phyloP scores from a whole-genome alignment of 2,113 vertebrate genomes.

The Fregetta grallaria region DNA sequence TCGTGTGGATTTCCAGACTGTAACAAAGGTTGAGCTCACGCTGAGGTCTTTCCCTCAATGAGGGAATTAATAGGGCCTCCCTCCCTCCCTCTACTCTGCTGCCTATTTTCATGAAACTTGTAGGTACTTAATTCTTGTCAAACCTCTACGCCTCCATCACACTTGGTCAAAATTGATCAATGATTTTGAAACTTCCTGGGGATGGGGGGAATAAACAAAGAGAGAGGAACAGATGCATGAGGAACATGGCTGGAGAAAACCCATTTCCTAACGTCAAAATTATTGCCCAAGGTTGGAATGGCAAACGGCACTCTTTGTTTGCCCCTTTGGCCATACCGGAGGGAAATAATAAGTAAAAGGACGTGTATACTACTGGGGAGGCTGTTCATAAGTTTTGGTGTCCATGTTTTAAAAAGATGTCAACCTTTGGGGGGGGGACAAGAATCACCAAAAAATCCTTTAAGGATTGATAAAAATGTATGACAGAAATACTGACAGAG shows the following conservation, averaged over 20 bases:
- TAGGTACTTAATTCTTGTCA: slow-evolving; percentile 64
- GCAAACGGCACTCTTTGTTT: not conserved
- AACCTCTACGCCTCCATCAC: not conserved
- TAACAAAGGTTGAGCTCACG: slow-evolving; percentile 68
- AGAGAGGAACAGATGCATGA: slow-evolving; percentile 26
- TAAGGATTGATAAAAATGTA: not conserved
- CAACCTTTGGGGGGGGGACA: not conserved
- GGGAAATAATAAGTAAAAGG: not conserved
- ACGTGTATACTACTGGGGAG: not conserved
- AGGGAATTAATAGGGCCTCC: slow-evolving; percentile 59
- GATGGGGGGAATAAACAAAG: slow-evolving; percentile 1
- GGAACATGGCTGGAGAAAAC: not conserved
- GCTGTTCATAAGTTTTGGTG: not conserved
- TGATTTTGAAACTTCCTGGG: slow-evolving; percentile 50
- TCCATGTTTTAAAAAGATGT: not conserved
- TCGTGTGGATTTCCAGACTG: slow-evolving; percentile 62
- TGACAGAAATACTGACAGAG: not conserved
- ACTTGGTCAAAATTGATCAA: slow-evolving; percentile 46
- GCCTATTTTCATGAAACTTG: slow-evolving; percentile 56
- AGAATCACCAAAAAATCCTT: not conserved
- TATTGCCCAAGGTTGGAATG: not conserved
- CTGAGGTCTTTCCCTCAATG: slow-evolving; percentile 66
- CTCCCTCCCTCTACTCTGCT: slow-evolving; percentile 47
- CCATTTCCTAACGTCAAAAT: not conserved
- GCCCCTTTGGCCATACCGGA: not conserved